Evolutionary conservation across 2,888 invertebrate genomes (phyloP), one percentile per base, ranked within the genome.

Genomic region (Hyalella azteca): DNA sequence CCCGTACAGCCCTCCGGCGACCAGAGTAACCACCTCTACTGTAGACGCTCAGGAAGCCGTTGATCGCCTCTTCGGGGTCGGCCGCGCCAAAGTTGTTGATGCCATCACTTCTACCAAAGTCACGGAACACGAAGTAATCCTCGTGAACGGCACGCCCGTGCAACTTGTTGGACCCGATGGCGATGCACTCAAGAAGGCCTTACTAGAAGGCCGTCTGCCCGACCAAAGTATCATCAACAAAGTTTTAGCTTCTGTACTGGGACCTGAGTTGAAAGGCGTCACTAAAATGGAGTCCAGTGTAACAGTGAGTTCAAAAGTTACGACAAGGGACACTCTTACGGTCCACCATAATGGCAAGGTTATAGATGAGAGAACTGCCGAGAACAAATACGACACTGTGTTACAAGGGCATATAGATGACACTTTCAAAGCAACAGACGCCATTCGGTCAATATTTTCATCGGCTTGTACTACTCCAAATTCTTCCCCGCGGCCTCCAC

Each of bases 41-140:
- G 79, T 82, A 45, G 84, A 84, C 50, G 81, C 84, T 0, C 84
- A 84, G 66, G 82, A 78, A 19, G 84, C 84, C 22, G 84, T 84
- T 29, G 84, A 84, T 78, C 66, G 77, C 45, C 77, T 84, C n/a
- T 82, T 84, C 49, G 84, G 84, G 19, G 82, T 78, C 7, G 84
- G 84, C 2, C 75, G 81, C 13, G 84, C 82, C 2, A 78, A 81
- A 39, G 84, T 84, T 76, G 81, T 84, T 40, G 84, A 84, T 76
- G 84, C 82, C 13, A 78, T 78, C n/a, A 81, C 81, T 49, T 78
- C 78, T 13, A 84, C 82, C 54, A 78, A 78, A 32, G 82, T 84
- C 22, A 80, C 80, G 13, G 84, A 84, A 76, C 77, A 79, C 19
- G 84, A 84, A 77, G 82, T 84, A 60, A 80, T 84, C 39, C 76